Percentiles rank a stretch among this genome's conserved stretches.
phyloP scores from a whole-genome alignment of 2,888 invertebrate species.

The Drosophila histrio region DNA sequence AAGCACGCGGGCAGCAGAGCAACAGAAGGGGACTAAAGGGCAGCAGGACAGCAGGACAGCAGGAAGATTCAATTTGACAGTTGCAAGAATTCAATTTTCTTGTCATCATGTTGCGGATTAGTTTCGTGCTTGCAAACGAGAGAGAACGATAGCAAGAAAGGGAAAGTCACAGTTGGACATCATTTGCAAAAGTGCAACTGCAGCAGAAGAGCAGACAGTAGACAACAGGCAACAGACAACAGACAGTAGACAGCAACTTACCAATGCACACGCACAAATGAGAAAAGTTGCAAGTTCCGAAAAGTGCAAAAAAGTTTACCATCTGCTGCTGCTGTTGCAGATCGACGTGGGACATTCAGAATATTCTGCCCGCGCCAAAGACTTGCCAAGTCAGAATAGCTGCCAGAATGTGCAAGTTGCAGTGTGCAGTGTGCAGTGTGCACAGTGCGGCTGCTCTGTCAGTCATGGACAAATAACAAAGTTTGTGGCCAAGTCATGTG shows the following conservation, averaged over 20 bases:
- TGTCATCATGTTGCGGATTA: constrained; percentile 80
- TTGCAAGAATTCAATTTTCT: constrained; percentile 80
- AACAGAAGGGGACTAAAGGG: background rate
- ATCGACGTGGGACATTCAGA: constrained; percentile 26
- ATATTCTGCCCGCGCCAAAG: background rate
- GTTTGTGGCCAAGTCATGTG: constrained; percentile 71
- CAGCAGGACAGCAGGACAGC: constrained; percentile 32
- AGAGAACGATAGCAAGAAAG: background rate
- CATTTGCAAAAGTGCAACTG: constrained; percentile 54
- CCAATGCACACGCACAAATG: constrained; percentile 75
- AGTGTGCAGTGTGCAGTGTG: constrained; percentile 12
- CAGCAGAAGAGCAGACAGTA: constrained; percentile 23
- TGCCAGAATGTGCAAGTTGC: constrained; percentile 3
- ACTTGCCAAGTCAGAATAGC: background rate
- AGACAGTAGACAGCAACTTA: constrained; percentile 53
- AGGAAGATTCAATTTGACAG: constrained; percentile 78
- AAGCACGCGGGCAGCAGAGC: background rate
- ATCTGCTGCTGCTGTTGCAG: constrained; percentile 41
- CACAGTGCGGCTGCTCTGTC: constrained; percentile 23
- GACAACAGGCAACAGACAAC: constrained; percentile 18
- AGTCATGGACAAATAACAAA: constrained; percentile 56
- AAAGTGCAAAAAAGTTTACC: constrained; percentile 64
- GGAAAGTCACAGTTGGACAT: constrained; percentile 56
- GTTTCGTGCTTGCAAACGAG: constrained; percentile 60
- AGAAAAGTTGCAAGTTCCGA: constrained; percentile 73